Evolutionary conservation across 2,113 vertebrate genomes (phyloP).

Genomic region (Cephalopholis sonnerati): DNA sequence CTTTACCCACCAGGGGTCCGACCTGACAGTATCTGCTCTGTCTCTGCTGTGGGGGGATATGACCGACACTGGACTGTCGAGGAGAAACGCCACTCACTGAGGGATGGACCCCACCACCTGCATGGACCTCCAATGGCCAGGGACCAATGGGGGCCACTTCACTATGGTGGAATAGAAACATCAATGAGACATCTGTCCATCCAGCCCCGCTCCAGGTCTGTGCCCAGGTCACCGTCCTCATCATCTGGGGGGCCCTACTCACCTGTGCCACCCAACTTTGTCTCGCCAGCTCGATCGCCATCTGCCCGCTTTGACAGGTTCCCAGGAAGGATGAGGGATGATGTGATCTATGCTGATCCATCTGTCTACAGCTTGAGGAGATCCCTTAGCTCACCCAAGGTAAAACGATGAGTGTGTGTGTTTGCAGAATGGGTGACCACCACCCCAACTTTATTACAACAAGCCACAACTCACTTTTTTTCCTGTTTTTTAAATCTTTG

Average conservation of each 20-base stretch:
- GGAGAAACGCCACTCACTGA: constrained; percentile 89
- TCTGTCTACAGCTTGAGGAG: constrained; percentile 89
- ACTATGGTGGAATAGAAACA: constrained; percentile 86
- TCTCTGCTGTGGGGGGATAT: constrained; percentile 88
- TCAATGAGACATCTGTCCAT: constrained; percentile 91
- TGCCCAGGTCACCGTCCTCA: constrained; percentile 92
- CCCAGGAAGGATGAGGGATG: constrained; percentile 84
- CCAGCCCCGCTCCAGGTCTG: constrained; percentile 94
- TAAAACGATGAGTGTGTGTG: constrained; percentile 60
- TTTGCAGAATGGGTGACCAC: background rate
- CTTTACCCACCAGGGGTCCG: constrained; percentile 89
- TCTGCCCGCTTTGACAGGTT: constrained; percentile 89
- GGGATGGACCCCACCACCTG: constrained; percentile 82
- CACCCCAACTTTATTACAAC: background rate
- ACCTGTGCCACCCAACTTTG: constrained; percentile 83
- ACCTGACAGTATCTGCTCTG: constrained; percentile 95
- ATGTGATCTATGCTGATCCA: constrained; percentile 89
- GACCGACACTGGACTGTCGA: constrained; percentile 89
- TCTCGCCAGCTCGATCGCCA: constrained; percentile 90
- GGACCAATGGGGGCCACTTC: constrained; percentile 76
- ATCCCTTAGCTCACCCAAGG: constrained; percentile 95
- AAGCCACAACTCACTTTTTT: background rate
- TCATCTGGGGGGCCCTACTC: constrained; percentile 89
- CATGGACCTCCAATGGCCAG: constrained; percentile 79
- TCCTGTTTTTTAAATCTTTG: background rate